phyloP scores from a whole-genome alignment of 1,140 invertebrate species.

The Carposina sasakii region DNA sequence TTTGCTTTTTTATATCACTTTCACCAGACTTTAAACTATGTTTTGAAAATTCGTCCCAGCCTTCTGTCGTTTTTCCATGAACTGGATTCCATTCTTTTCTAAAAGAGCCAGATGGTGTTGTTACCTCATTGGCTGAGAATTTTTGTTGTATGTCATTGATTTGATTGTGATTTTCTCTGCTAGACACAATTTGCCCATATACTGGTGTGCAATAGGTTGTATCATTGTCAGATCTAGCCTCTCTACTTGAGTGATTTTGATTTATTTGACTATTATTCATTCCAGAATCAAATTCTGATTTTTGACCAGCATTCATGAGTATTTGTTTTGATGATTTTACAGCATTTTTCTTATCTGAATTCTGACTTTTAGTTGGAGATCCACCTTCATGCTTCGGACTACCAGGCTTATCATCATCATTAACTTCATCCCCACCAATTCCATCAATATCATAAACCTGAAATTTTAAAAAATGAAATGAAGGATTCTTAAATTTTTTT shows the following conservation, averaged over 20 bases:
- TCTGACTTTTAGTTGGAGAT: slow-evolving; percentile 36
- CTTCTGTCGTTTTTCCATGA: slow-evolving; percentile 43
- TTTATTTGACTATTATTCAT: slow-evolving; percentile 64
- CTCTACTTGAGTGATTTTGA: slow-evolving; percentile 42
- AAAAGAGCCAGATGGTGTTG: slow-evolving; percentile 58
- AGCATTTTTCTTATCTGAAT: slow-evolving; percentile 39
- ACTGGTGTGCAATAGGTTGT: slow-evolving; percentile 62
- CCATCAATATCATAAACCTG: slow-evolving; percentile 65
- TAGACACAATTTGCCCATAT: slow-evolving; percentile 61
- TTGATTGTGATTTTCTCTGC: slow-evolving; percentile 64
- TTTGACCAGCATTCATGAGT: slow-evolving; percentile 60
- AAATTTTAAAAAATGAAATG: slow-evolving; percentile 21
- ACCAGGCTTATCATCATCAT: slow-evolving; percentile 45
- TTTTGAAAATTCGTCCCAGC: slow-evolving; percentile 60
- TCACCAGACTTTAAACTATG: slow-evolving; percentile 47
- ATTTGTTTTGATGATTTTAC: slow-evolving; percentile 64
- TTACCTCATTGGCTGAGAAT: slow-evolving; percentile 43
- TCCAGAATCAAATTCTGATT: slow-evolving; percentile 63
- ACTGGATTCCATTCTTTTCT: slow-evolving; percentile 55
- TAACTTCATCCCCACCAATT: slow-evolving; percentile 50
- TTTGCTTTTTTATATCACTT: slow-evolving; percentile 39
- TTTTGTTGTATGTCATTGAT: slow-evolving; percentile 66
- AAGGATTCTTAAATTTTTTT: not conserved
- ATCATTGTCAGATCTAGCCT: slow-evolving; percentile 42
- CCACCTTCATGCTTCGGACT: slow-evolving; percentile 31